Percentiles rank a stretch among this genome's conserved stretches.
Evolutionary conservation across 2,888 invertebrate genomes (phyloP).

Genomic region (Andrena minutula): DNA sequence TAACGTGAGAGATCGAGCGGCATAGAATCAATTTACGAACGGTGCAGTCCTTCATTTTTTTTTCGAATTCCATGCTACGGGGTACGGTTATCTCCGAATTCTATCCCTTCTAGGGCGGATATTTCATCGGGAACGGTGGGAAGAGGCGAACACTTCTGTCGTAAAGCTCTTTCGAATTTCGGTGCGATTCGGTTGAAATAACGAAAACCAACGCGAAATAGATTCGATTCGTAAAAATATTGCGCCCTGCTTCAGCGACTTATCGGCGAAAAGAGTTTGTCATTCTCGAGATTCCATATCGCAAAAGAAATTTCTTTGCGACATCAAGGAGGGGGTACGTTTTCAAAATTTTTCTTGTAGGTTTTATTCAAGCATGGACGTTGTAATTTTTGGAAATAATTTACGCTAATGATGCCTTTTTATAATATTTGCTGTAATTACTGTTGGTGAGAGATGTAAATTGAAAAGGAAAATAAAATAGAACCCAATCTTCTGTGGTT

Average conservation of each 20-base stretch:
- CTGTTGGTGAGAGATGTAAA: no score
- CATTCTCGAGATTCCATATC: background rate
- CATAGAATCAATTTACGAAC: slow-evolving; percentile 51
- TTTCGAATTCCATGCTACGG: slow-evolving; percentile 57
- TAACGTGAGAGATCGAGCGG: slow-evolving; percentile 45
- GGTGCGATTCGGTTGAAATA: slow-evolving; percentile 44
- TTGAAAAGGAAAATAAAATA: no score
- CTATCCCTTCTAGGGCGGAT: slow-evolving; percentile 45
- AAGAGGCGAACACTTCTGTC: slow-evolving; percentile 16
- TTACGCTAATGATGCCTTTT: no score
- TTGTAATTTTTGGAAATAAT: no score
- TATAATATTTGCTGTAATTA: no score
- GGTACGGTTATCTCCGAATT: slow-evolving; percentile 49
- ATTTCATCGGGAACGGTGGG: slow-evolving; percentile 44
- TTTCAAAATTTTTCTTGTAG: no score
- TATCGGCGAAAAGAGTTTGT: background rate
- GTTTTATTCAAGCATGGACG: no score
- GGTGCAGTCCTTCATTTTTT: slow-evolving; percentile 57
- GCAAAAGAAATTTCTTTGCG: background rate
- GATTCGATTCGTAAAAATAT: slow-evolving; percentile 30
- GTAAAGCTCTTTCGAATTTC: slow-evolving; percentile 56
- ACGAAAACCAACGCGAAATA: slow-evolving; percentile 42
- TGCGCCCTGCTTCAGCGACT: background rate
- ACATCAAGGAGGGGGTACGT: no score
- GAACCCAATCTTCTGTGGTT: no score